Base-by-base conservation (phyloP, 2,113 vertebrate genomes). In the Dromiciops gliroides region DNA sequence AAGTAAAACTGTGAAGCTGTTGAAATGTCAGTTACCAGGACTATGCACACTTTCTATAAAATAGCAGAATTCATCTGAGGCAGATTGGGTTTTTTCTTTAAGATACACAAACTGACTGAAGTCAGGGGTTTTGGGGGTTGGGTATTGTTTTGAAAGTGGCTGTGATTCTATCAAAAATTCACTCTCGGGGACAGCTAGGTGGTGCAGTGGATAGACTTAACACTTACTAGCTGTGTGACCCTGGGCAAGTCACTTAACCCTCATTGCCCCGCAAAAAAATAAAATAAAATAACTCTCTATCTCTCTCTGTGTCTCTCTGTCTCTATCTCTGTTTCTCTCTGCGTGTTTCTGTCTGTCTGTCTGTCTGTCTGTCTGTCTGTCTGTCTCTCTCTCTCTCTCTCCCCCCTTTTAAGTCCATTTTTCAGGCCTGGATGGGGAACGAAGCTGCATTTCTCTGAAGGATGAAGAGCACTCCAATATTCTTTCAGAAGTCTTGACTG, bases 1-100 rank as follows among this genome's bases (percentile, higher is more conserved):
- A 51, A 52, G n/a, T 23, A 49, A 96, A 95, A 95, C 90, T 48
- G 23, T 24, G 11, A 92, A 83, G 25, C 47, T n/a, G 90, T 44
- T 51, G 56, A 93, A 94, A 92, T 90, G 92, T 50, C 3, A 51
- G 51, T 31, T 11, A 94, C 90, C 3, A 95, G 49, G 48, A 83
- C 3, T 11, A 92, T 44, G 53, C 91, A 92, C n/a, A 92, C 93
- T 96, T 93, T 95, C 94, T 91, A 4, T 56, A 92, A 96, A 91
- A 96, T 26, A 56, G 91, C 47, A 96, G 14, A 96, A 50, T 93
- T 92, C 8, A 95, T 23, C 50, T 67, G 92, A 24, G 90, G 14
- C 50, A 23, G 67, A 89, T 49, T 60, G 51, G 31, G 23, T 90
- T 93, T 88, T 92, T 92, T 93, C 89, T 44, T 83, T 95, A 91